Base-by-base conservation (phyloP, 92 coral and sea anemone species). In the Anthopleura xanthogrammica region DNA sequence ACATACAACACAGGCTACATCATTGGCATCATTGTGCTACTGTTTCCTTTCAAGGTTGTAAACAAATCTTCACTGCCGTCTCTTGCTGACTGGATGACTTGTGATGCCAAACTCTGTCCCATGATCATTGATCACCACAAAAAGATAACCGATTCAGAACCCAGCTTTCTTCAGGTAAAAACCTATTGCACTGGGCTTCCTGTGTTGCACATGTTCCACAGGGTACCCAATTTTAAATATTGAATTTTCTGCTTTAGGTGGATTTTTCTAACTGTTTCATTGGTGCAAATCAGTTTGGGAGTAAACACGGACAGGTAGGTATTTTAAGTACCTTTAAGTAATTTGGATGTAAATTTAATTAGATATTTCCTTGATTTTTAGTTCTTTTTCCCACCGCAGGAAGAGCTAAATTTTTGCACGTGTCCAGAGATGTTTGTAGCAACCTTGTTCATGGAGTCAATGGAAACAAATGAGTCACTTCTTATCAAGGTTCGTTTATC, bases 351-450 rank as follows among this genome's bases (percentile, higher is more conserved):
- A 3, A 46, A 46, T 2, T 46, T 46, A 5, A 5, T 46, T 46
- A 46, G 50, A 5, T 0, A 0, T 46, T 46, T 46, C 5, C 9
- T 46, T 46, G 90, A 87, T 52, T 80, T 82, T 75, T 75, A 0
- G 10, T 75, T 0, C 12, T 75, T 42, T 75, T 75, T 50, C 13
- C 43, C 52, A 41, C 42, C 11, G 0, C 9, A 93, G 97, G 89
- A 91, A 82, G 93, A 91, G 76, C 84, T 82, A 23, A 83, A 90
- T 40, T 86, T 86, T 62, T 83, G 87, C 52, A 72, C 87, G 12
- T 83, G 90, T 60, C 91, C 95, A 50, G 98, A 94, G 82, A 78
- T 93, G 39, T 72, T 89, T 24, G 88, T 94, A n/a, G 88, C 98
- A 9, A 16, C 50, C 46, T 19, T 85, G 90, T 85, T 86, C 42